Evolutionary conservation across 2,797 vertebrate species (phyloP).

Genomic region (Fistularia commersonii): DNA sequence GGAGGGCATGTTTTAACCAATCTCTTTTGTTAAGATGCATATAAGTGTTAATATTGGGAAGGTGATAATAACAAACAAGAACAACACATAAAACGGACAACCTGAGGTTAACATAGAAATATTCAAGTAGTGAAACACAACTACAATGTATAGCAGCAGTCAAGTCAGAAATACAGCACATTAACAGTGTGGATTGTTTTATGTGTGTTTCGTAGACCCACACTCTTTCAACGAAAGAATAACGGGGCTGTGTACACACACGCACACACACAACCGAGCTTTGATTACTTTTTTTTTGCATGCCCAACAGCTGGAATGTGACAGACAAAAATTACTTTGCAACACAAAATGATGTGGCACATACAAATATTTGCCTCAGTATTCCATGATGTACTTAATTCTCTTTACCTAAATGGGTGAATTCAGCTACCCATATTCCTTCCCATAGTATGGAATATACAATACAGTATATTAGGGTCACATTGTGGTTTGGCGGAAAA

Average conservation of each 20-base stretch:
- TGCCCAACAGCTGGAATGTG: constrained; percentile 97
- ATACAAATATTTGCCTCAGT: constrained; percentile 62
- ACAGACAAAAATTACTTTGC: constrained; percentile 81
- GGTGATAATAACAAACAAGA: constrained; percentile 71
- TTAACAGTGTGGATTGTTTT: constrained; percentile 71
- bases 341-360: constrained; percentile 78
- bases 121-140: constrained; percentile 97
- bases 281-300: constrained; percentile 79
- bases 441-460: too few species aligned
- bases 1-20: constrained; percentile 75
- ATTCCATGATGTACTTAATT: constrained; percentile 68
- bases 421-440: background rate
- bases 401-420: constrained; percentile 4
- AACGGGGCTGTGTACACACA: constrained; percentile 65
- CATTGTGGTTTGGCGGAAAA: background rate
- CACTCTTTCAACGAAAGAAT: constrained; percentile 71
- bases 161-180: constrained; percentile 88
- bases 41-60: constrained; percentile 78
- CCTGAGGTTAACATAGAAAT: constrained; percentile 90
- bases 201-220: constrained; percentile 27
- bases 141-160: constrained; percentile 92
- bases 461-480: too few species aligned
- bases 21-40: constrained; percentile 78
- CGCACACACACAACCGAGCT: constrained; percentile 60
- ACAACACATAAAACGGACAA: constrained; percentile 89